Evolutionary conservation across 2,797 vertebrate genomes (phyloP).

Genomic region (Melanotaenia parkinsoni): DNA sequence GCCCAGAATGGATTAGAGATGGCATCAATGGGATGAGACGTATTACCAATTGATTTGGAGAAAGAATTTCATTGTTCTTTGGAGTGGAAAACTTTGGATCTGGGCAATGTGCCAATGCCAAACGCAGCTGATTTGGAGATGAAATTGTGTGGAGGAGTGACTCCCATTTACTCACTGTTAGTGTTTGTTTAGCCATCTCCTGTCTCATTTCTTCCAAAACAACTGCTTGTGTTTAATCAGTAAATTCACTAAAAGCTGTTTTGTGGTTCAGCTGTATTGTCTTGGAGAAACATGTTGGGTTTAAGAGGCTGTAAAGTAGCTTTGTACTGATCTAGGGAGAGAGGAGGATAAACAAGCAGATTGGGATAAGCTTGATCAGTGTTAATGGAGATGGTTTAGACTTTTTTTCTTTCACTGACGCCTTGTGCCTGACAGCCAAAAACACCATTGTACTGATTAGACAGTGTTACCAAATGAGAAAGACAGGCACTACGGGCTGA

Average conservation of each 20-base stretch:
- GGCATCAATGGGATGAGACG: conserved; percentile 84
- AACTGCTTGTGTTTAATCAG: conserved; percentile 75
- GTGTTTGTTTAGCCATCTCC: conserved; percentile 33
- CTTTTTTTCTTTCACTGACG: conserved; percentile 68
- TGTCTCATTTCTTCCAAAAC: conserved; percentile 64
- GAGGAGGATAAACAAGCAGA: conserved; percentile 80
- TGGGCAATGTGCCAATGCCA: conserved; percentile 65
- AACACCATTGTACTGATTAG: conserved; percentile 67
- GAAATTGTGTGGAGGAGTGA: conserved; percentile 53
- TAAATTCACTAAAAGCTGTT: conserved; percentile 72
- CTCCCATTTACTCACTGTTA: conserved; percentile 36
- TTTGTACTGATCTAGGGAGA: conserved; percentile 75
- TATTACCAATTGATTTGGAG: conserved; percentile 86
- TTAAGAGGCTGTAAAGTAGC: conserved; percentile 78
- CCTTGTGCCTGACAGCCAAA: conserved; percentile 64
- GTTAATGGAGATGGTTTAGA: conserved; percentile 76
- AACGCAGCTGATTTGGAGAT: conserved; percentile 74
- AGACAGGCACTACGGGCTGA: conserved; percentile 10
- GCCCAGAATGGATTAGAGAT: conserved; percentile 86
- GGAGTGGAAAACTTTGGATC: conserved; percentile 80
- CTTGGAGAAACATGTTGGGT: conserved; percentile 65
- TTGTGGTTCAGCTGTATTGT: conserved; percentile 71
- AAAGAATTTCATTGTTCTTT: conserved; percentile 79
- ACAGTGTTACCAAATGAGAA: conserved; percentile 32
- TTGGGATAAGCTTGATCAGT: conserved; percentile 78